A percentile compares a stretch with the other conserved stretches of the same genome.
Conservation (phyloP, 2,888 invertebrate species). For the Danaus chrysippus region DNA sequence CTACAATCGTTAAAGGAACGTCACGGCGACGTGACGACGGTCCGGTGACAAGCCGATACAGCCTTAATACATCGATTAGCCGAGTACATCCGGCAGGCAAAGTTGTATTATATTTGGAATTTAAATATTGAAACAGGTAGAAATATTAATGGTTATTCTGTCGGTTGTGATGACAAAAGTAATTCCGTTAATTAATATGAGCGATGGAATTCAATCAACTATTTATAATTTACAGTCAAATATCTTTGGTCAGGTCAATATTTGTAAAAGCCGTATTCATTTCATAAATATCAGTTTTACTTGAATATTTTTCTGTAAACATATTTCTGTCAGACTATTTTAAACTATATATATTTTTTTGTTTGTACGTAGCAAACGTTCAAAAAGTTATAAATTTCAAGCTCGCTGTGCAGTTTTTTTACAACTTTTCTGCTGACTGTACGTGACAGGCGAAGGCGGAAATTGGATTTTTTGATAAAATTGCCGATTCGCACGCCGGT, state of each 20-base stretch:
- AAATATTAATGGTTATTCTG: no score
- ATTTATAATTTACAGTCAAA: no score
- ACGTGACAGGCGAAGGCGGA: slow-evolving; percentile 23
- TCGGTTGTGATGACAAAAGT: no score
- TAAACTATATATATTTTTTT: not conserved
- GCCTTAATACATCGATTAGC: slow-evolving; percentile 12
- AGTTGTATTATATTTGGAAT: not conserved
- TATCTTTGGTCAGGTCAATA: no score
- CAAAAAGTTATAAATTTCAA: slow-evolving; percentile 2
- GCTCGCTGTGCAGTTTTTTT: slow-evolving; percentile 1
- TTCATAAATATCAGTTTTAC: no score
- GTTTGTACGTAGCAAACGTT: not conserved
- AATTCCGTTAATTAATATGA: no score
- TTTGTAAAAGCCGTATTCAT: no score
- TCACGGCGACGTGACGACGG: slow-evolving; percentile 10
- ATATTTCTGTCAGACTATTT: not conserved
- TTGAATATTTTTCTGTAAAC: no score
- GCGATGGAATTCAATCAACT: no score
- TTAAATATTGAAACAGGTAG: not conserved
- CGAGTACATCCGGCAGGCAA: not conserved
- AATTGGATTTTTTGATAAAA: slow-evolving; percentile 32
- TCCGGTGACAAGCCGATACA: slow-evolving; percentile 12
- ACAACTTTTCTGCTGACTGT: slow-evolving; percentile 20
- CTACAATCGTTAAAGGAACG: slow-evolving; percentile 1
- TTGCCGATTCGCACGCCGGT: slow-evolving; percentile 20